Evolutionary conservation across 2,888 invertebrate species (phyloP), one percentile per base, ranked within the genome.

Genomic region (Blastobasis lacticolella): DNA sequence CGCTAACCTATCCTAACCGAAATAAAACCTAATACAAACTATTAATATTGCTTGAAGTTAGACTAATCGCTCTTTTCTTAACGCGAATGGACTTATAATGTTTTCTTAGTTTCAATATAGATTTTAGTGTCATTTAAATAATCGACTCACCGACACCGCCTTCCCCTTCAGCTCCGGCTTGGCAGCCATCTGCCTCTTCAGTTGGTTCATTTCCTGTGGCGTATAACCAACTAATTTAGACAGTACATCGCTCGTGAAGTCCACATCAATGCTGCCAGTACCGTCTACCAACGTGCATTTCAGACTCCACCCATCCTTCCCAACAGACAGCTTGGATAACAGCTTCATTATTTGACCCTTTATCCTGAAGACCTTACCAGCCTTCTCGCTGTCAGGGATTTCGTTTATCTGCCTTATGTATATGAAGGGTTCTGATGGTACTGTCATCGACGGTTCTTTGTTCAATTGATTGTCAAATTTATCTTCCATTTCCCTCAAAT

Each of bases 261-360:
- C 81, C 1, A 90, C 90, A 49, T 90, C 85, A 10, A 92, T 58
- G 49, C 73, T 81, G 1, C 88, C 90, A 5, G 89, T 90, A 10
- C 83, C 87, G 70, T 93, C 93, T 6, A 83, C 81, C 47, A 93
- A 74, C 6, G 83, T 87, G 55, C 91, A 90, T 51, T 82, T 86
- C 38, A 92, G 73, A 63, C 81, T 81, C 90, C 91, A 92, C 0
- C 74, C 78, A 0, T 83, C 77, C 56, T 89, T 87, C 9, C 80
- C 78, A 1, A 90, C 84, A 0, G 82, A 78, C 55, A 93, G 69
- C 63, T 90, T 91, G 5, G 90, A 88, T 5, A 89, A 61, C 10
- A 92, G 69, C 49, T 75, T 81, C 64, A 89, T 80, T 51, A 92
- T 89, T 64, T 90, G 90, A 0, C 86, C 92, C 64, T 89, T 90